These are phyloP conservation scores for Osmerus mordax DNA, from an alignment of 2,113 vertebrate species.

Conservation along the genomic window DNA sequence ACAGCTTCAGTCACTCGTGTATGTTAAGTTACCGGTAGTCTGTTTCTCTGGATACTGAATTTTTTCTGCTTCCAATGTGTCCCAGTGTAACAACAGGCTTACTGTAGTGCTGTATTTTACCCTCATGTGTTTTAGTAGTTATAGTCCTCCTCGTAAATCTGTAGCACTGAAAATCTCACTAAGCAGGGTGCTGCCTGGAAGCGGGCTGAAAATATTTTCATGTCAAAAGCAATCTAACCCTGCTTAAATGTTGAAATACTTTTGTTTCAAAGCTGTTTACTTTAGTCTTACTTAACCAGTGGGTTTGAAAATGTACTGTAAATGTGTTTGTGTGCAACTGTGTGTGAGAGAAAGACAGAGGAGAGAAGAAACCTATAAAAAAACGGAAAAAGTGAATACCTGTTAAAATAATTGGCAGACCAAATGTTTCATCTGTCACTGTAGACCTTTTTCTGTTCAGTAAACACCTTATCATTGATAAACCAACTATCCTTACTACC, in stretches of 20 bases:
- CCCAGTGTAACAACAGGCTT: constrained; percentile 26
- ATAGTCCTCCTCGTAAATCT: constrained; percentile 38
- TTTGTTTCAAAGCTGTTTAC: neutral
- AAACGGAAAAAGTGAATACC: neutral
- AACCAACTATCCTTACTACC: no score
- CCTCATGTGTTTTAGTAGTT: constrained; percentile 31
- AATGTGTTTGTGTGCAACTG: neutral
- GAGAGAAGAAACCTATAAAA: neutral
- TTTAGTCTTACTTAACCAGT: neutral
- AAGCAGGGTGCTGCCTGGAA: constrained; percentile 20
- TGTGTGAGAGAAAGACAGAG: neutral
- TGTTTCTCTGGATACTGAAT: neutral
- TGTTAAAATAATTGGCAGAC: constrained; percentile 3
- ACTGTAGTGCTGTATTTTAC: neutral
- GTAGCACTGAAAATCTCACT: constrained; percentile 20
- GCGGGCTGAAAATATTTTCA: neutral
- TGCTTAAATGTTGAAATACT: neutral
- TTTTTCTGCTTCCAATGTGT: neutral
- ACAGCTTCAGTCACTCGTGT: constrained; percentile 1
- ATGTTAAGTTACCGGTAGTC: neutral
- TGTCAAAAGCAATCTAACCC: constrained; percentile 19
- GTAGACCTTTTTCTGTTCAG: no score
- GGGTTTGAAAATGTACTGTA: neutral
- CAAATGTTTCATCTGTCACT: neutral
- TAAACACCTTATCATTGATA: no score